A percentile compares a stretch with the other conserved stretches of the same genome.
phyloP scores from a whole-genome alignment of 2,113 vertebrate genomes.

The Corythornis madagascariensis region DNA sequence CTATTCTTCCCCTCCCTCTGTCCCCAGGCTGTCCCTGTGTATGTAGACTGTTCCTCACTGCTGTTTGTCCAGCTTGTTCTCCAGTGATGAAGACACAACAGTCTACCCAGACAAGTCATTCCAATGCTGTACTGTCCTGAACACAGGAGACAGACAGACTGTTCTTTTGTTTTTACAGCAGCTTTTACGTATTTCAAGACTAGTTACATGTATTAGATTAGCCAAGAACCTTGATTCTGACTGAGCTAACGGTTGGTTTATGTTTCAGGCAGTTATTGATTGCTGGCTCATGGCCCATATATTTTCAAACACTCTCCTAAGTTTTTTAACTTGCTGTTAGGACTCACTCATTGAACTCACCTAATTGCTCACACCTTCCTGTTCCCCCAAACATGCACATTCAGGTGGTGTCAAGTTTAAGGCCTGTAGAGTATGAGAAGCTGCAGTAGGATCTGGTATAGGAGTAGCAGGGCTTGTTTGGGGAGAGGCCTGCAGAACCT shows the following conservation, averaged over 20 bases:
- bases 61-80: neutral
- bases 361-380: neutral
- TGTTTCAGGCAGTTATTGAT: constrained; percentile 25
- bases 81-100: neutral
- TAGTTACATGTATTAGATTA: neutral
- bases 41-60: neutral
- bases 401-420: neutral
- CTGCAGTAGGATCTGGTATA: too few relatives aligned
- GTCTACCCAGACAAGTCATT: neutral
- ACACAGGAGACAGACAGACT: neutral
- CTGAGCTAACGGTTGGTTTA: neutral
- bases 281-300: neutral
- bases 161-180: neutral
- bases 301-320: constrained; percentile 2
- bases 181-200: constrained; percentile 25
- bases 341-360: neutral
- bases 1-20: neutral
- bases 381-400: rapidly evolving
- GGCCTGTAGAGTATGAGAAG: too few relatives aligned
- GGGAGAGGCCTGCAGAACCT: too few relatives aligned
- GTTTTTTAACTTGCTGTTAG: neutral
- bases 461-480: too few relatives aligned
- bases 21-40: neutral
- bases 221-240: neutral
- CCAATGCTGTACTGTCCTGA: neutral